A percentile compares a stretch with the other conserved stretches of the same genome.
Evolutionary conservation across 2,113 vertebrate species (phyloP).

Genomic region (Plotosus lineatus): DNA sequence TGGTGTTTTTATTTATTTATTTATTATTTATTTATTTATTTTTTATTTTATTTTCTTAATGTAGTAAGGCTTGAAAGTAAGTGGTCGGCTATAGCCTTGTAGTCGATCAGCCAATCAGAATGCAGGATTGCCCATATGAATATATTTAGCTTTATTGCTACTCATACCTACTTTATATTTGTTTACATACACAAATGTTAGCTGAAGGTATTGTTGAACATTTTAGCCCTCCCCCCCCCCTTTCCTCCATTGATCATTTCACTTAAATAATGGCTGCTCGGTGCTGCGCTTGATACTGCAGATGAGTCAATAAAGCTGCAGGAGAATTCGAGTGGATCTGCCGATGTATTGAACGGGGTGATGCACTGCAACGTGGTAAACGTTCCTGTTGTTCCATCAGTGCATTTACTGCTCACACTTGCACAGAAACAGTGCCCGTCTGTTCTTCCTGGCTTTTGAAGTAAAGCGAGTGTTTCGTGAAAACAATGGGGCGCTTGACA

Average conservation of each 20-base stretch:
- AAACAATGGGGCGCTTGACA: neutral
- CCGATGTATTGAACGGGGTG: neutral
- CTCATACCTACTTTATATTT: no score
- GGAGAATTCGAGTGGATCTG: constrained; percentile 5
- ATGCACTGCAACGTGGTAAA: neutral
- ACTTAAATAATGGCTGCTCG: constrained; percentile 21
- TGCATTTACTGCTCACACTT: neutral
- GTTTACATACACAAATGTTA: no score
- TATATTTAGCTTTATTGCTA: no score
- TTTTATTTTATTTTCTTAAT: no score
- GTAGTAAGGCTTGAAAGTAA: no score
- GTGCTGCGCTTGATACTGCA: constrained; percentile 6
- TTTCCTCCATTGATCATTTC: constrained; percentile 1
- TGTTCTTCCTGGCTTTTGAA: constrained; percentile 9
- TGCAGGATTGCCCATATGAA: no score
- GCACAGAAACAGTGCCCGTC: neutral
- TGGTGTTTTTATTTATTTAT: no score
- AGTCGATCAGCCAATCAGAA: no score
- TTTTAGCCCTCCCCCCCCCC: no score
- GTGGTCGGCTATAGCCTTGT: no score
- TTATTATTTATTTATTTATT: no score
- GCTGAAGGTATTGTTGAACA: no score
- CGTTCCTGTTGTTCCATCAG: neutral
- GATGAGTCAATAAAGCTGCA: constrained; percentile 24
- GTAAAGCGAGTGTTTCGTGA: constrained; percentile 1